Conservation (phyloP, 2,797 vertebrate species). For the Steatocranus sp. region DNA sequence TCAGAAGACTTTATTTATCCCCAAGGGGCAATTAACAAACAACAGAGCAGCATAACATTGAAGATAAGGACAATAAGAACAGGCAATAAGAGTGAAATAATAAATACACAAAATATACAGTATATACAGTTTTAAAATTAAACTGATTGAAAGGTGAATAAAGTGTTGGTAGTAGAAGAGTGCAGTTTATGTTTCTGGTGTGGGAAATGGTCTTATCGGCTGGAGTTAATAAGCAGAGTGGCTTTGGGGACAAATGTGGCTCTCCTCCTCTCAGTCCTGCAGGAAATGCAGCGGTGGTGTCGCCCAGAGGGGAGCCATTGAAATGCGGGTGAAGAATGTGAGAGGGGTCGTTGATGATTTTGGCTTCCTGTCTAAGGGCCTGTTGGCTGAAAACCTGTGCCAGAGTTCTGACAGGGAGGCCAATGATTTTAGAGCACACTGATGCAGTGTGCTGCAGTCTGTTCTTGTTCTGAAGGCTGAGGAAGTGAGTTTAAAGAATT, state of each 20-base stretch:
- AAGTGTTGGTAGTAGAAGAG: neutral
- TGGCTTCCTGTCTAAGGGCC: neutral
- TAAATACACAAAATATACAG: neutral
- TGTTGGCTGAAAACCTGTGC: neutral
- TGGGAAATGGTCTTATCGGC: fast-evolving
- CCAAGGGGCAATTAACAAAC: neutral
- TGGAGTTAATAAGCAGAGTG: neutral
- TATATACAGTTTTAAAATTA: neutral
- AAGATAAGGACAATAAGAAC: neutral
- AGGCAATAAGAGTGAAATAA: neutral
- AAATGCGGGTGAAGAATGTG: neutral
- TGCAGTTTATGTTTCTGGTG: fast-evolving
- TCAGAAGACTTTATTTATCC: neutral
- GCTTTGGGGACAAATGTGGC: neutral
- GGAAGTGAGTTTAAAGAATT: neutral
- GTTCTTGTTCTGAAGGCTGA: neutral
- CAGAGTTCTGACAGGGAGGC: neutral
- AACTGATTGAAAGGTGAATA: fast-evolving
- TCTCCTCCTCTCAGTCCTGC: neutral
- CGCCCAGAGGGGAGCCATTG: neutral
- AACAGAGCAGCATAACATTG: neutral
- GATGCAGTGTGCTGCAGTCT: neutral
- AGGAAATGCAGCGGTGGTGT: neutral
- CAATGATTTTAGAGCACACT: neutral
- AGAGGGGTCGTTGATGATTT: neutral